Evolutionary conservation across 2,797 vertebrate species (phyloP), one percentile per base, ranked within the genome.

Genomic region (Synanceia verrucosa): DNA sequence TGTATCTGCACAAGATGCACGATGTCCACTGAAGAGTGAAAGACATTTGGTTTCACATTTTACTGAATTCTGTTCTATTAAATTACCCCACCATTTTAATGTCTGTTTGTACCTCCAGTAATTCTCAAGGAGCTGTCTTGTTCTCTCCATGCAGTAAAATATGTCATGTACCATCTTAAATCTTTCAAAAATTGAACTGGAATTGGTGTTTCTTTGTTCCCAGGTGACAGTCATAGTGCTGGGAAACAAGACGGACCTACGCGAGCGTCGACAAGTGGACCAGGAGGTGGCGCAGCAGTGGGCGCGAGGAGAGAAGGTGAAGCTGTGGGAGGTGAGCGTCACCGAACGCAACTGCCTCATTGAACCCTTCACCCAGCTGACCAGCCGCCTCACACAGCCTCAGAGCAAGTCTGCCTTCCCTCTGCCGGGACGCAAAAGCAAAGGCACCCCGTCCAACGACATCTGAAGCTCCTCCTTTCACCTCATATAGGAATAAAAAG

Each of bases 401-500:
- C 97, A 97, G 93, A 97, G 96, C 95, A 99, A 97, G 86, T 96
- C 97, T 0, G 74, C 96, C 33, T 99, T 99, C 79, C 97, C 98
- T 51, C 86, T 99, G 86, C 96, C 97, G 0, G 97, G 96, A 24
- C 95, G 96, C 89, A 98, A 96, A 72, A 96, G 92, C 93, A 99
- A 96, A 87, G 96, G 96, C 29, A 96, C 95, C 13, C 78, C 95
- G 0, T 94, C 95, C 74, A 94, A 93, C 0, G 97, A 99, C 87
- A 95, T 94, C 24, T 86, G 70, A 85, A 11, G 0, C 19, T 2
- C 43, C 73, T 67, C 67, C 73, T 19, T 21, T 63, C 73, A 68
- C 52, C 16, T 74, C 56, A 44, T 0, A 1, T 70, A 47, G 64
- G 65, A 62, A 36, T 3, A 66, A 50, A 18, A 37, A 39, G 5